A percentile compares a stretch with the other conserved stretches of the same genome.
Conservation (phyloP, 2,888 invertebrate species). For the Busseola fusca region DNA sequence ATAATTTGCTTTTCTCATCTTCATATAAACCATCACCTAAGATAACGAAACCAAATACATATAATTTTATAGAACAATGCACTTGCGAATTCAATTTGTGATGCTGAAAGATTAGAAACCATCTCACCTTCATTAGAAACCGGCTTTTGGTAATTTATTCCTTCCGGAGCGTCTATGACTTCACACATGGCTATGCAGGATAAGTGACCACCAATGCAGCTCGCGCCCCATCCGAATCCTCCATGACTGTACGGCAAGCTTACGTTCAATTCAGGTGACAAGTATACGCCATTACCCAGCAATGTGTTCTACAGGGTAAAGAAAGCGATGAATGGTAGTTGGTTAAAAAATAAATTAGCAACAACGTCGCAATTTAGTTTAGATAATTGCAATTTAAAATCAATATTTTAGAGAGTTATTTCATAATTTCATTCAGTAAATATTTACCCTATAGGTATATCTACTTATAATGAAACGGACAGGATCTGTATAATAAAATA, state of each 20-base stretch:
- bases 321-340: neutral
- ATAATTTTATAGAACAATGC: neutral
- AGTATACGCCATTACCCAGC: constrained; percentile 93
- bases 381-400: neutral
- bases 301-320: constrained; percentile 86
- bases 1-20: constrained; percentile 71
- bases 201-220: constrained; percentile 92
- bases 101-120: neutral
- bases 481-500: too few relatives aligned
- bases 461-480: too few relatives aligned
- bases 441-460: too few relatives aligned
- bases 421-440: neutral
- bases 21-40: constrained; percentile 77
- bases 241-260: constrained; percentile 92
- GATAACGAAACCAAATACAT: constrained; percentile 4
- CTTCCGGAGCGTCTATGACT: constrained; percentile 92
- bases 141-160: constrained; percentile 88
- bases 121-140: constrained; percentile 76
- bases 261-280: constrained; percentile 92
- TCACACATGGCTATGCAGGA: constrained; percentile 95
- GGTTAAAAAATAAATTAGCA: neutral
- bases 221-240: constrained; percentile 93
- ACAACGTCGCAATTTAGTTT: neutral
- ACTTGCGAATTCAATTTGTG: neutral
- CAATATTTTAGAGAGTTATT: neutral